Base-by-base conservation (phyloP, 2,797 vertebrate species). In the Alca torda region DNA sequence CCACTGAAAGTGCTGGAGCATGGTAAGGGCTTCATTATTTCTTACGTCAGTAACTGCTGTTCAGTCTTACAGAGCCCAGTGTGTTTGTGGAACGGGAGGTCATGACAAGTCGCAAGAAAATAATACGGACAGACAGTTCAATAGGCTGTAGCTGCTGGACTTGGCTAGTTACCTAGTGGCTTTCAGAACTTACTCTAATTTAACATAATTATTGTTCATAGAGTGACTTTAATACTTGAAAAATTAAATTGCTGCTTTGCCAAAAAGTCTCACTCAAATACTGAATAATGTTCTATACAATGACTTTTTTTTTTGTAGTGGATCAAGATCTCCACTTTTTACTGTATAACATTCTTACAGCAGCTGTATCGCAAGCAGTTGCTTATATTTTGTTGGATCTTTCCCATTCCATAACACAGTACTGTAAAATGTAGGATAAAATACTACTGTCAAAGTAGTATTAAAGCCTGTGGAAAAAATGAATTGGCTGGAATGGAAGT, bases 1-100 rank as follows among this genome's bases (percentile, higher is more conserved):
- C 99, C 99, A 57, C 98, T 99, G 93, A 99, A 99, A 98, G 99
- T 99, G 69, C 98, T 99, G 96, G 99, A 99, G 96, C 99, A 99
- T 4, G 99, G 99, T 99, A 98, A 98, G 59, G 61, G 72, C 59
- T 78, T 83, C 54, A 9, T 96, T 96, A 97, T 96, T 95, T 93
- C 82, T 90, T 89, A 93, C 9, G 16, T 97, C 93, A 90, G 84
- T 92, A 92, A 92, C 93, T 67, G 75, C 64, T 90, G 80, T 90
- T 87, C 70, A 54, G n/a, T 74, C 70, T 90, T 78, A 68, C 53
- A 95, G 81, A 87, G 48, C 51, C 53, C 83, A 56, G n/a, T 67
- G 60, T 89, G 82, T 95, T 95, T 92, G 59, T 53, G 95, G 85
- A 97, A 67, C 1, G 0, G 70, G 78, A 84, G 84, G 92, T 96